These are phyloP conservation scores for Lethenteron camtschaticum DNA, from an alignment of 2,113 vertebrate genomes.

Conservation along the genomic window DNA sequence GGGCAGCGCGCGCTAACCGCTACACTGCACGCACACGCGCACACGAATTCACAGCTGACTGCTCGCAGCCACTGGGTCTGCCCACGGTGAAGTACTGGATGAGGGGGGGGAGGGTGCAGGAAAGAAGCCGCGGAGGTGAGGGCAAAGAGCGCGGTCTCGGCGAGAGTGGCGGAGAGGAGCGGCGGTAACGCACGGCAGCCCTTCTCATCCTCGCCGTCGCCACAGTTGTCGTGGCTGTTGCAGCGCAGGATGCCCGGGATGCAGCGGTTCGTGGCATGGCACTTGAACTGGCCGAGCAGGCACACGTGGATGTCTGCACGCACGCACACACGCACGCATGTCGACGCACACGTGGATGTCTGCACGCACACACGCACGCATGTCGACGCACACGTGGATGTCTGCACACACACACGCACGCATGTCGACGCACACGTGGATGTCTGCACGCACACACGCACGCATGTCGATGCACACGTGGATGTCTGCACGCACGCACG, in stretches of 20 bases:
- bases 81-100: not conserved
- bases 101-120: not conserved
- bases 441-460: slow-evolving; percentile 30
- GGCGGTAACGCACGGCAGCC: slow-evolving; percentile 66
- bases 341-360: slow-evolving; percentile 25
- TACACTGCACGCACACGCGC: not conserved
- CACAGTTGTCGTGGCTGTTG: slow-evolving; percentile 87
- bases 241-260: slow-evolving; percentile 82
- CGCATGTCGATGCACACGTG: slow-evolving; percentile 35
- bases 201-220: slow-evolving; percentile 75
- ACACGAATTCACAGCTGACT: not conserved
- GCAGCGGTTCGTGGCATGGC: slow-evolving; percentile 71
- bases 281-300: slow-evolving; percentile 88
- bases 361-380: slow-evolving; percentile 16
- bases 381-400: slow-evolving; percentile 45
- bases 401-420: slow-evolving; percentile 25
- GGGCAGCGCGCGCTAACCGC: not conserved
- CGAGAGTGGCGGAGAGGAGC: slow-evolving; percentile 7
- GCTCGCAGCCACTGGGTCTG: not conserved
- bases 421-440: slow-evolving; percentile 40
- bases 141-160: not conserved
- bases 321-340: too few species aligned
- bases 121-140: not conserved
- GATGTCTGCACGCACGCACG: slow-evolving; percentile 34
- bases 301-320: slow-evolving; percentile 73